A percentile compares a stretch with the other conserved stretches of the same genome.
These are phyloP conservation scores for Trachymyrmex cornetzi DNA, from an alignment of 1,140 invertebrate species.

Conservation along the genomic window DNA sequence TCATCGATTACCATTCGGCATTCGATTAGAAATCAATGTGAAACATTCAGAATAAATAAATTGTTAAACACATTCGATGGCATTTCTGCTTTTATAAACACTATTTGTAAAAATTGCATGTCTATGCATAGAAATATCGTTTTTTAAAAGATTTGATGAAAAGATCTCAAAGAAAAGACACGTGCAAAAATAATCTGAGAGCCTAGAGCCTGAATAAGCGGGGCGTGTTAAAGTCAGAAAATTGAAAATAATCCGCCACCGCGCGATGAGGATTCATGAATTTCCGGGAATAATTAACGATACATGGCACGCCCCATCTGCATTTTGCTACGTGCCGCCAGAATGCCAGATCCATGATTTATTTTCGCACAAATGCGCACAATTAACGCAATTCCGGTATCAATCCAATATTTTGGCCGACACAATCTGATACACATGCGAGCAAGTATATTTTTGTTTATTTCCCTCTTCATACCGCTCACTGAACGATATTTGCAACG, in stretches of 20 bases:
- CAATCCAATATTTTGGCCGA: slow-evolving; percentile 60
- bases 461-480: slow-evolving; percentile 16
- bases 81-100: neutral
- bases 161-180: slow-evolving; percentile 12
- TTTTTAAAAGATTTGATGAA: neutral
- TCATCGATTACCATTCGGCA: neutral
- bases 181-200: neutral
- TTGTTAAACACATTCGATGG: neutral
- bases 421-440: slow-evolving; percentile 60
- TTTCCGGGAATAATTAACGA: slow-evolving; percentile 59
- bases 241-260: slow-evolving; percentile 46
- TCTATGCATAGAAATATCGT: neutral
- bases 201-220: neutral
- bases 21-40: neutral
- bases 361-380: slow-evolving; percentile 66
- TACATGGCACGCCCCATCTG: slow-evolving; percentile 31
- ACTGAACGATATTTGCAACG: slow-evolving; percentile 57
- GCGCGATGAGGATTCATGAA: slow-evolving; percentile 42
- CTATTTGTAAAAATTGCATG: neutral
- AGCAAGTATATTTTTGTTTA: slow-evolving; percentile 40
- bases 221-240: slow-evolving; percentile 58
- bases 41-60: neutral
- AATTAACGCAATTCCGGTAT: slow-evolving; percentile 68
- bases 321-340: slow-evolving; percentile 49
- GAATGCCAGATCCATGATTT: slow-evolving; percentile 60